Evolutionary conservation across 2,888 invertebrate species (phyloP).

Genomic region (Leptinotarsa juncta): DNA sequence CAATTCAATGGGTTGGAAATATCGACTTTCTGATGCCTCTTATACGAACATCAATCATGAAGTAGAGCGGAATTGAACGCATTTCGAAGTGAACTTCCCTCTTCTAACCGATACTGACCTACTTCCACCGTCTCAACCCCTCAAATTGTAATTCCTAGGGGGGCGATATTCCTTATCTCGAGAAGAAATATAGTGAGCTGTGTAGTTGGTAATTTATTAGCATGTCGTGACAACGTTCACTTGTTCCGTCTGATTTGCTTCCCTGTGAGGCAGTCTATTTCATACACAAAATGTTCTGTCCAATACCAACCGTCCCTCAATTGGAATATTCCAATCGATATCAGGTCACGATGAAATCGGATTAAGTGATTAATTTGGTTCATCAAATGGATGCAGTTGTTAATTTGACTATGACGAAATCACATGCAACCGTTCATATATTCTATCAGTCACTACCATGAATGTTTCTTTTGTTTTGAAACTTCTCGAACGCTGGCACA

Average conservation of each 20-base stretch:
- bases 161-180: conserved; percentile 5
- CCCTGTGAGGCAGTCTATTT: neutral
- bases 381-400: too few relatives aligned
- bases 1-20: too few relatives aligned
- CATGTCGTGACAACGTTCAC: conserved; percentile 8
- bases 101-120: conserved; percentile 8
- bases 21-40: too few relatives aligned
- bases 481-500: too few relatives aligned
- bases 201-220: conserved; percentile 10
- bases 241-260: neutral
- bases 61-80: neutral
- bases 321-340: conserved; percentile 12
- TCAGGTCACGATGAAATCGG: too few relatives aligned
- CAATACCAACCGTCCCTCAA: neutral
- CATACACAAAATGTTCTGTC: neutral
- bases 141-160: neutral
- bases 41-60: neutral
- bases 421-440: too few relatives aligned
- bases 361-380: too few relatives aligned
- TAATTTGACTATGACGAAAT: too few relatives aligned
- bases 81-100: neutral
- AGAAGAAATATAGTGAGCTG: conserved; percentile 1
- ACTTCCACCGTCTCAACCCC: neutral
- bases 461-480: too few relatives aligned
- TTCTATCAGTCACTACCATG: too few relatives aligned